Percentiles rank a stretch among this genome's conserved stretches.
phyloP scores from a whole-genome alignment of 2,113 vertebrate genomes.

The Vicugna pacos region DNA sequence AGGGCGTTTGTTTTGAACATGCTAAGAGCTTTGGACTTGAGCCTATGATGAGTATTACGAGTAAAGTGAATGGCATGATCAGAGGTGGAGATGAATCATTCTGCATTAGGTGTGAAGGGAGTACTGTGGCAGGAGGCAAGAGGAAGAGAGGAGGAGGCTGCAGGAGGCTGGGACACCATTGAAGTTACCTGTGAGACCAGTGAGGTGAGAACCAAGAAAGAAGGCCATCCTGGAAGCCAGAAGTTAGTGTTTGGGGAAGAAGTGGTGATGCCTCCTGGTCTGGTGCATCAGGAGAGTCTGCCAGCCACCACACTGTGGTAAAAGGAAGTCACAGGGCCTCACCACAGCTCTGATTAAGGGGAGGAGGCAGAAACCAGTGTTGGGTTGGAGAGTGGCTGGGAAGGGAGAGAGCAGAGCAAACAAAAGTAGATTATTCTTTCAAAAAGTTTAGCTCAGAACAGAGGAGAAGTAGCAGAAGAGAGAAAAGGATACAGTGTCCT shows the following conservation, averaged over 20 bases:
- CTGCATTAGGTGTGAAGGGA: neutral
- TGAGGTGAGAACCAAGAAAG: neutral
- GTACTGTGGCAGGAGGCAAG: neutral
- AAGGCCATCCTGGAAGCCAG: neutral
- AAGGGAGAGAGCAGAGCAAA: neutral
- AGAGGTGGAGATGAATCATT: neutral
- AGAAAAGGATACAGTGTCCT: neutral
- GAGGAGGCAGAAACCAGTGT: neutral
- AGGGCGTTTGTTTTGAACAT: neutral
- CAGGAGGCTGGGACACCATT: neutral
- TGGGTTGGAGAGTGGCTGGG: neutral
- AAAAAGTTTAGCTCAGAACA: neutral
- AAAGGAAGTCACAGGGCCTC: neutral
- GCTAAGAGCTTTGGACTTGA: neutral
- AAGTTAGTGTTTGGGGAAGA: neutral
- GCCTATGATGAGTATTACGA: neutral
- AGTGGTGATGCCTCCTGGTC: neutral
- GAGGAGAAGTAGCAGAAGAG: neutral
- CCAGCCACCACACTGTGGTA: rapidly evolving
- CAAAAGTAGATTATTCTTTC: neutral
- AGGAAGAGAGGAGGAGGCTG: neutral
- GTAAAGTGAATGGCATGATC: neutral
- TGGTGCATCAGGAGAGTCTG: neutral
- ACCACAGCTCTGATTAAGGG: neutral
- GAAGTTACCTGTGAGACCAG: neutral